Evolutionary conservation across 2,113 vertebrate species (phyloP).

Genomic region (Siniperca knerii): DNA sequence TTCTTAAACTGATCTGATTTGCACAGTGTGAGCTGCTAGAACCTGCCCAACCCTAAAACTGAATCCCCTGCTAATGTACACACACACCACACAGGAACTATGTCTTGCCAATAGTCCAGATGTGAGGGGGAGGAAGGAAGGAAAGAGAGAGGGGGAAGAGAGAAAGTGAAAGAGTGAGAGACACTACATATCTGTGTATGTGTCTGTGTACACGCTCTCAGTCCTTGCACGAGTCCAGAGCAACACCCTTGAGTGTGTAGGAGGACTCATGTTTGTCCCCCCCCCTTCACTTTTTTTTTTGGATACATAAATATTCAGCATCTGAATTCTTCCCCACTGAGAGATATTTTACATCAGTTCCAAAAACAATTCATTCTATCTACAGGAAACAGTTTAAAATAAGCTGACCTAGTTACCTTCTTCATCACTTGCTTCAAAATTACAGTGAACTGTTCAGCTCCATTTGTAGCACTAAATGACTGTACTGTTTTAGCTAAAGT

Average conservation of each 20-base stretch:
- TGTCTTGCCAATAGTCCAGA: conserved; percentile 77
- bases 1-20: conserved; percentile 50
- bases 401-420: conserved; percentile 30
- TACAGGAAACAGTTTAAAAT: conserved; percentile 48
- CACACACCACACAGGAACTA: conserved; percentile 71
- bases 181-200: conserved; percentile 2
- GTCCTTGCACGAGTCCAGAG: conserved; percentile 53
- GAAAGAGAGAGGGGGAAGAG: conserved; percentile 2
- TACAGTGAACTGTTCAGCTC: conserved; percentile 20
- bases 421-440: conserved; percentile 27
- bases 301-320: conserved; percentile 46
- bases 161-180: conserved; percentile 14
- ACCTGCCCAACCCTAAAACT: conserved; percentile 68
- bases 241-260: conserved; percentile 63
- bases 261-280: conserved; percentile 48
- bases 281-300: neutral
- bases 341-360: conserved; percentile 25
- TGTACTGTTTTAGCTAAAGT: conserved; percentile 47
- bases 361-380: conserved; percentile 45
- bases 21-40: conserved; percentile 34
- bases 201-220: conserved; percentile 29
- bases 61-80: conserved; percentile 56
- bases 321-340: conserved; percentile 32
- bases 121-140: conserved; percentile 80
- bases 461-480: conserved; percentile 30